Percentiles rank a stretch among this genome's conserved stretches.
These are phyloP conservation scores for Notolabrus celidotus DNA, from an alignment of 2,797 vertebrate genomes.

Conservation along the genomic window DNA sequence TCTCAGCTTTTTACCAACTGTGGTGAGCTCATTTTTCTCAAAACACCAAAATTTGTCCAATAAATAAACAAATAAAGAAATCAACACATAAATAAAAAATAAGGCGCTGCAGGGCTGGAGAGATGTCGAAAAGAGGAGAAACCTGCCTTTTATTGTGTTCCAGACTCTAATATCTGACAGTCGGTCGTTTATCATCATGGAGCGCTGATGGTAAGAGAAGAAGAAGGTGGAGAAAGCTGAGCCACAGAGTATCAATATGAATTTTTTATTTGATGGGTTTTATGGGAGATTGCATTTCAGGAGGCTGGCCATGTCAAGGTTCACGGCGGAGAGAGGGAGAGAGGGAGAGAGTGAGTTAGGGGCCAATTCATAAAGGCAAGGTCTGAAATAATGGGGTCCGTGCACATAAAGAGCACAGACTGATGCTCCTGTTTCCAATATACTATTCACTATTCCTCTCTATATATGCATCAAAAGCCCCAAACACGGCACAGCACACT, in stretches of 20 bases:
- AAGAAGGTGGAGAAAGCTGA: slow-evolving; percentile 62
- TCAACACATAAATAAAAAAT: slow-evolving; percentile 10
- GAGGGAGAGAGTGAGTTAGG: slow-evolving; percentile 42
- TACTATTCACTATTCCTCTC: not conserved
- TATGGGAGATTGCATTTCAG: slow-evolving; percentile 81
- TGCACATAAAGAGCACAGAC: slow-evolving; percentile 37
- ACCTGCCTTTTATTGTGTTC: slow-evolving; percentile 76
- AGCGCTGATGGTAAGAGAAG: slow-evolving; percentile 65
- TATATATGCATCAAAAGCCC: slow-evolving; percentile 8
- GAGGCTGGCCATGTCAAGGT: slow-evolving; percentile 70
- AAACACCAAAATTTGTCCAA: slow-evolving; percentile 35
- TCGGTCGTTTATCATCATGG: slow-evolving; percentile 77
- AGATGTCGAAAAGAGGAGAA: slow-evolving; percentile 43
- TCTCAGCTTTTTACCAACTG: not conserved
- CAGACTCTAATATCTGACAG: slow-evolving; percentile 81
- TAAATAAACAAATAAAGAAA: slow-evolving; percentile 1
- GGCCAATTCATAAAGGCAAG: slow-evolving; percentile 55
- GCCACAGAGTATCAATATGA: slow-evolving; percentile 80
- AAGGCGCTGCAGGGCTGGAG: slow-evolving; percentile 17
- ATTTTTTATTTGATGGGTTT: slow-evolving; percentile 85
- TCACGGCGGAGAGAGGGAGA: slow-evolving; percentile 48
- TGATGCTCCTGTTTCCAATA: slow-evolving; percentile 18
- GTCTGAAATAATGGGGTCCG: slow-evolving; percentile 46
- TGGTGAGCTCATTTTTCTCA: not conserved
- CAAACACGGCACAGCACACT: not conserved